Percentiles rank a stretch among this genome's conserved stretches.
phyloP scores from a whole-genome alignment of 2,888 invertebrate genomes.

The Anthrax anthrax region DNA sequence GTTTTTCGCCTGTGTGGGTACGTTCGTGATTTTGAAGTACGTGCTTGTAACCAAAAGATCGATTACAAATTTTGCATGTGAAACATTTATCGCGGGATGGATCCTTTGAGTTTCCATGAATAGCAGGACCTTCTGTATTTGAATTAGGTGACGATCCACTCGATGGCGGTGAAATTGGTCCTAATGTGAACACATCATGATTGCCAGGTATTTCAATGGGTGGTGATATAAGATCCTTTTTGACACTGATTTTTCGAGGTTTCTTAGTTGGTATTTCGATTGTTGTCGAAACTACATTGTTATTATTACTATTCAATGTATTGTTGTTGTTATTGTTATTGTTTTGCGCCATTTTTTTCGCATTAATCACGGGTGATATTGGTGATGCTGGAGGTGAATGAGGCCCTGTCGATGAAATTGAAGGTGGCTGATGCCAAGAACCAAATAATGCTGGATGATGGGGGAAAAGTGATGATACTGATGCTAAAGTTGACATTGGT shows the following conservation, averaged over 20 bases:
- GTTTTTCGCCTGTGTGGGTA: conserved; percentile 89
- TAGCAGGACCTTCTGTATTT: conserved; percentile 20
- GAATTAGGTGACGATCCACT: conserved; percentile 42
- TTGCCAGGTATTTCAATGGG: conserved; percentile 25
- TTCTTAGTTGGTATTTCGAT: conserved; percentile 24
- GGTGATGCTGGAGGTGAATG: conserved; percentile 32
- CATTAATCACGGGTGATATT: conserved; percentile 21
- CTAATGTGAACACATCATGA: conserved; percentile 13
- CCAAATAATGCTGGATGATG: conserved; percentile 31
- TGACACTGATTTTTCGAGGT: conserved; percentile 26
- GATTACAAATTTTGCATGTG: conserved; percentile 74
- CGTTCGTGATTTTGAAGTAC: conserved; percentile 88
- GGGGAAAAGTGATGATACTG: conserved; percentile 24
- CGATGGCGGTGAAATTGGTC: conserved; percentile 40
- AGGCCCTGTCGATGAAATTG: conserved; percentile 19
- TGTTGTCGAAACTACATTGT: conserved; percentile 16
- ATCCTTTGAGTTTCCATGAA: conserved; percentile 28
- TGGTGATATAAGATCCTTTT: conserved; percentile 29
- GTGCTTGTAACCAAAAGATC: conserved; percentile 87
- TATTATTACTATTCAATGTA: conserved; percentile 10
- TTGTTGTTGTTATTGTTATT: conserved; percentile 10
- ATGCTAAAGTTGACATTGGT: conserved; percentile 31
- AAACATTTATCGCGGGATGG: conserved; percentile 66
- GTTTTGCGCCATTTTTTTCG: conserved; percentile 10
- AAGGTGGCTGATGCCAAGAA: conserved; percentile 22